Base-by-base conservation (phyloP, 2,888 invertebrate genomes). In the Andricus quercusramuli region DNA sequence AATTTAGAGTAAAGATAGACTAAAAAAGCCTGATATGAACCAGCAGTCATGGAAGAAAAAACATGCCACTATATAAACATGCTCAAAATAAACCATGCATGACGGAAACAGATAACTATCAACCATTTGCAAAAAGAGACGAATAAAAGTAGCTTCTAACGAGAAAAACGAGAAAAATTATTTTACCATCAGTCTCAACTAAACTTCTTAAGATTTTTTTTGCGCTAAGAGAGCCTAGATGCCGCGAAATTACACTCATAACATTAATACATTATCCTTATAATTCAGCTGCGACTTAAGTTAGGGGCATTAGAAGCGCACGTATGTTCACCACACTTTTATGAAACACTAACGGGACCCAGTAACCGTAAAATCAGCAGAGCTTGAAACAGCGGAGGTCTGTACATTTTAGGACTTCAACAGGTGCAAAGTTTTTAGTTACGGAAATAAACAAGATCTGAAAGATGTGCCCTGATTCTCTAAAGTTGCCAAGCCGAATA, bases 301-400 rank as follows among this genome's bases (percentile, higher is more conserved):
- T 68, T 68, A 22, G 44, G 25, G 25, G 44, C n/a, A 68, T 68
- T 68, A 44, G 25, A 68, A 68, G 13, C 15, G 44, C 44, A 44
- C 22, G 44, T 44, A 44, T 37, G 25, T 67, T 67, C 67, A 44
- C 41, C 22, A 2, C 44, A 68, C 15, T 41, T 68, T 68, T 68
- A 41, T 68, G 44, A 68, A 68, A 68, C 67, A 25, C 17, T 68
- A 68, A 68, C 67, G 67, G 67, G 67, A 68, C 67, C 41, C 41
- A 22, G 67, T 68, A 68, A 68, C 67, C 44, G 67, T 68, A 68
- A 44, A 68, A 22, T n/a, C 22, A 68, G 17, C 44, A 44, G 44
- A 68, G 44, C 67, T 44, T 68, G 44, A 44, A 68, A 68, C 44
- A 68, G 41, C 22, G 44, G 41, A 44, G 67, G 22, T 15, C 25